Evolutionary conservation across 2,113 vertebrate genomes (phyloP).

Genomic region (Delphinus delphis): DNA sequence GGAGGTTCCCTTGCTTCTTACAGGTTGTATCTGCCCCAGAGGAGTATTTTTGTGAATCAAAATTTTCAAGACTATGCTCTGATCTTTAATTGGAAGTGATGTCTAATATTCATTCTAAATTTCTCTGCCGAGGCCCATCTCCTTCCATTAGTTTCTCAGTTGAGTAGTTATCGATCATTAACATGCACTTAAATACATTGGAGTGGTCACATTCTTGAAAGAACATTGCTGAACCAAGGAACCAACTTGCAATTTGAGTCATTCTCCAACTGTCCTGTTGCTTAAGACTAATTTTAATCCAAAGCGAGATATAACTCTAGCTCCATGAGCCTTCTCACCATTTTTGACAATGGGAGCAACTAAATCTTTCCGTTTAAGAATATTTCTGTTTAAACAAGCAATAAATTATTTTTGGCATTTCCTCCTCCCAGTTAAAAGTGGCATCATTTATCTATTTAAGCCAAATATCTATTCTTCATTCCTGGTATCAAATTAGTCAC

Average conservation of each 20-base stretch:
- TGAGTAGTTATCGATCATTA: neutral
- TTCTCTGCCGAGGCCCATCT: neutral
- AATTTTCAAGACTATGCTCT: neutral
- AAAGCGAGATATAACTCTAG: neutral
- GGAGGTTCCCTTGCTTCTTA: neutral
- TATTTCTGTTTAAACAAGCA: constrained; percentile 30
- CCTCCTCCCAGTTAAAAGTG: neutral
- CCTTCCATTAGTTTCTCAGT: neutral
- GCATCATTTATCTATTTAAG: neutral
- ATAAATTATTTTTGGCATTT: neutral
- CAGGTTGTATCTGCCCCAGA: neutral
- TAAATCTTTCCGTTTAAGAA: neutral
- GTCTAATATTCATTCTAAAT: neutral
- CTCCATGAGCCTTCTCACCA: neutral
- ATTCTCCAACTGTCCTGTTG: neutral
- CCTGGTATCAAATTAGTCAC: neutral
- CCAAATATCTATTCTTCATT: neutral
- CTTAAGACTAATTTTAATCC: neutral
- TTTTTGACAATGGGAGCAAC: neutral
- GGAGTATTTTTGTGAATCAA: neutral
- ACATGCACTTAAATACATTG: neutral
- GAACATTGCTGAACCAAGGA: neutral
- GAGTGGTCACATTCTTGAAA: neutral
- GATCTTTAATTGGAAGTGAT: neutral
- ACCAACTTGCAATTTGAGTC: neutral